Conservation (phyloP, 2,797 vertebrate genomes). For the Halcyon badia region DNA sequence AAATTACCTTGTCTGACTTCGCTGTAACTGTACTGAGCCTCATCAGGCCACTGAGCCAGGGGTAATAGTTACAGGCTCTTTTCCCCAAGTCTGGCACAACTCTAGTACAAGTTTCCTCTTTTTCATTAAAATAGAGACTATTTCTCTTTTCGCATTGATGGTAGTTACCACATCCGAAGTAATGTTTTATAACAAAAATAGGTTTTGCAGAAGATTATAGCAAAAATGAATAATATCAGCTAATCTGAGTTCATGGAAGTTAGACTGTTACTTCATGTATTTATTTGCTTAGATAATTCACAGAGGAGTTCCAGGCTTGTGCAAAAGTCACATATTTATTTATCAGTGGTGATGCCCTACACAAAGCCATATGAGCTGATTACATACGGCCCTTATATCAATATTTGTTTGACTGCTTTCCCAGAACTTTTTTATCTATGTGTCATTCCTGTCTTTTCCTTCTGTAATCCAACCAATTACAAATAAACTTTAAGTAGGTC, state of each 20-base stretch:
- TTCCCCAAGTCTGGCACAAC: neutral
- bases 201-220: neutral
- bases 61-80: neutral
- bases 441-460: neutral
- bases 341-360: neutral
- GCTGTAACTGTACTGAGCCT: neutral
- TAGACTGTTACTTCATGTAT: neutral
- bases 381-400: neutral
- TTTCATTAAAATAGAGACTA: neutral
- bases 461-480: neutral
- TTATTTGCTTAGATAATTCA: neutral
- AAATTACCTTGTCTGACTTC: neutral
- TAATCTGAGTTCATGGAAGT: neutral
- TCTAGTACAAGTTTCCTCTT: neutral
- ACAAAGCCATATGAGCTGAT: neutral
- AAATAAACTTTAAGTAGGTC: neutral
- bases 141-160: neutral
- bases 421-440: neutral
- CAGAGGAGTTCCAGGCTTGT: neutral
- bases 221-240: neutral
- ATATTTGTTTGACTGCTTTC: neutral
- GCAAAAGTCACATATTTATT: neutral
- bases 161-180: neutral
- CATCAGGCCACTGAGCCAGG: neutral
- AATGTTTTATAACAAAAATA: neutral